Conservation (phyloP, 2,797 vertebrate genomes). For the Spheniscus humboldti region DNA sequence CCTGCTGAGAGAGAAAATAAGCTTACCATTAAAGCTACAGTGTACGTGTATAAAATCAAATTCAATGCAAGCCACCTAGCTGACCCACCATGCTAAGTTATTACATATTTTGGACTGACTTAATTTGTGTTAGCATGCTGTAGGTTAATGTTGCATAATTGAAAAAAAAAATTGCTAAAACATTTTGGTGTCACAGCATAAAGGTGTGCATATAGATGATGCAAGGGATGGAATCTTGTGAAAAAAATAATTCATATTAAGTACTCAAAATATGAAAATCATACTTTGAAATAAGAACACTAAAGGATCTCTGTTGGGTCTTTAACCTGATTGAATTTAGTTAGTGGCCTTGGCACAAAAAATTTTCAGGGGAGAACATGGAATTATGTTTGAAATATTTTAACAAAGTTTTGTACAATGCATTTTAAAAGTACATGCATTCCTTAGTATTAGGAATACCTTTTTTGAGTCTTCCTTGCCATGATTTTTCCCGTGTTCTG, state of each 20-base stretch:
- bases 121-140: background rate
- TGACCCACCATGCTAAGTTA: background rate
- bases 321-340: background rate
- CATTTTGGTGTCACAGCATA: rapidly evolving
- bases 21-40: background rate
- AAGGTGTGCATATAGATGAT: rapidly evolving
- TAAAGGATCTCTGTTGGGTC: background rate
- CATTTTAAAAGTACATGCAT: background rate
- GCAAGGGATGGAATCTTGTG: background rate
- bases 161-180: background rate
- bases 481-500: background rate
- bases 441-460: background rate
- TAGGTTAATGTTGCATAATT: background rate
- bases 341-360: background rate
- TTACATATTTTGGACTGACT: background rate
- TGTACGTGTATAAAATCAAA: background rate
- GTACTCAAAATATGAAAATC: background rate
- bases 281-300: background rate
- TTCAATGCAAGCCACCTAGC: background rate
- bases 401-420: background rate
- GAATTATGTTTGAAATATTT: background rate
- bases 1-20: background rate
- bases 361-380: background rate
- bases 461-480: background rate
- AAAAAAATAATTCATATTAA: background rate